A percentile compares a stretch with the other conserved stretches of the same genome.
Evolutionary conservation across 2,113 vertebrate species (phyloP).

Genomic region (Ptilonorhynchus violaceus): DNA sequence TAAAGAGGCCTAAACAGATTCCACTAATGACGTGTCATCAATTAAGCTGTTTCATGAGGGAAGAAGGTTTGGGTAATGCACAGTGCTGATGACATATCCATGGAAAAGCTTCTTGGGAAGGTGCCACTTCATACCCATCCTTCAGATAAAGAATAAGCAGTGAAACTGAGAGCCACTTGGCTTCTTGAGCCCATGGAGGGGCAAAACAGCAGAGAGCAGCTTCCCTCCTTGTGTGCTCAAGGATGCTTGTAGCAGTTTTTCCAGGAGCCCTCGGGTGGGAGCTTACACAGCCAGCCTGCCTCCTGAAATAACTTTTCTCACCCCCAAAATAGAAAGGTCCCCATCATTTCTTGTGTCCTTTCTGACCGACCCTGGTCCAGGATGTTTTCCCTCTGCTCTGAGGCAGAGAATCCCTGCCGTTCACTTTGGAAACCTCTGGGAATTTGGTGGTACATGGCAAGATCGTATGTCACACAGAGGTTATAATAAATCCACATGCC

Average conservation of each 20-base stretch:
- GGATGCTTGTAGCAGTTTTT: neutral
- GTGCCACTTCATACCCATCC: rapidly evolving
- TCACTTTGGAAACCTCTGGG: neutral
- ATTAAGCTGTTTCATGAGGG: neutral
- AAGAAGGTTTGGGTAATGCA: neutral
- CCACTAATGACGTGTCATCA: neutral
- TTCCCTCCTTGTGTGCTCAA: neutral
- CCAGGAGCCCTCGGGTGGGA: rapidly evolving
- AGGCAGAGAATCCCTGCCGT: neutral
- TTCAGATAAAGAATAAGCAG: neutral
- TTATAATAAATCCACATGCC: neutral
- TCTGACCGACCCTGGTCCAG: rapidly evolving
- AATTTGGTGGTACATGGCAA: neutral
- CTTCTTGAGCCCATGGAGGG: rapidly evolving
- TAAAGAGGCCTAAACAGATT: neutral
- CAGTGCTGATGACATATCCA: neutral
- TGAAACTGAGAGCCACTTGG: neutral
- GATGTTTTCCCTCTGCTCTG: neutral
- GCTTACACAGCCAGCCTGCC: neutral
- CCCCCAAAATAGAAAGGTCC: neutral
- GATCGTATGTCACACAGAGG: neutral
- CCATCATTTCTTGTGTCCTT: neutral
- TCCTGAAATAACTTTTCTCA: neutral
- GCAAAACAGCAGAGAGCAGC: neutral
- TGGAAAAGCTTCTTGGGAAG: neutral